Evolutionary conservation across 2,797 vertebrate genomes (phyloP).

Genomic region (Nannoperca australis): DNA sequence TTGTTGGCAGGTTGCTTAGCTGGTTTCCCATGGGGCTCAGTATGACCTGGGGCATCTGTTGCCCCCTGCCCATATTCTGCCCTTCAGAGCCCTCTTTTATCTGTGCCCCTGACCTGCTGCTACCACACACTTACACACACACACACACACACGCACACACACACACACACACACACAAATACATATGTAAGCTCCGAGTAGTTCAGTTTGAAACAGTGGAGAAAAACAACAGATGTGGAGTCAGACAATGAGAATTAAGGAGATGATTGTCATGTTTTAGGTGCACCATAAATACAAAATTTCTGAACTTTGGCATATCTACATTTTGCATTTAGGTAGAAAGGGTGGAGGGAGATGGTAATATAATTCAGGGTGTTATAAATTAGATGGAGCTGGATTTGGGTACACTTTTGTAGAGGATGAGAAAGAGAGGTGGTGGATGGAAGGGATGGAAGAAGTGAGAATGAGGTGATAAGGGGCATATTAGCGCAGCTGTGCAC

Average conservation of each 20-base stretch:
- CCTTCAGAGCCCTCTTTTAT: constrained; percentile 61
- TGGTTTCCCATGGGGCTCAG: constrained; percentile 51
- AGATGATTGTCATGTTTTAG: constrained; percentile 26
- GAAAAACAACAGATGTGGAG: constrained; percentile 69
- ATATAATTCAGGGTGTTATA: neutral
- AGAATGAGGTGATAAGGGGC: constrained; percentile 50
- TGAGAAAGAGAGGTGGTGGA: constrained; percentile 24
- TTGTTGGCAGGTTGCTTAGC: constrained; percentile 72
- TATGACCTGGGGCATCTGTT: constrained; percentile 78
- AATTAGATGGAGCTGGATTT: neutral
- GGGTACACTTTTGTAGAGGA: constrained; percentile 2
- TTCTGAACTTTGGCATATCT: constrained; percentile 21
- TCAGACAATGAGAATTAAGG: constrained; percentile 26
- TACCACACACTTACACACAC: constrained; percentile 15
- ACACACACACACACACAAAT: neutral
- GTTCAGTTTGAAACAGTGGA: constrained; percentile 13
- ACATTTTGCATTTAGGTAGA: constrained; percentile 12
- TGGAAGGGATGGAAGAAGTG: constrained; percentile 28
- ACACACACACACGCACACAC: constrained; percentile 16
- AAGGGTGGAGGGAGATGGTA: neutral
- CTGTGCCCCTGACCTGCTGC: constrained; percentile 63
- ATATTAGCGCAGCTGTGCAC: constrained; percentile 68
- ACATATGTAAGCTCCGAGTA: constrained; percentile 1
- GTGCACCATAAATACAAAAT: constrained; percentile 18
- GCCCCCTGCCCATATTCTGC: constrained; percentile 63